Base-by-base conservation (phyloP, 2,113 vertebrate genomes). In the Perognathus longimembris region DNA sequence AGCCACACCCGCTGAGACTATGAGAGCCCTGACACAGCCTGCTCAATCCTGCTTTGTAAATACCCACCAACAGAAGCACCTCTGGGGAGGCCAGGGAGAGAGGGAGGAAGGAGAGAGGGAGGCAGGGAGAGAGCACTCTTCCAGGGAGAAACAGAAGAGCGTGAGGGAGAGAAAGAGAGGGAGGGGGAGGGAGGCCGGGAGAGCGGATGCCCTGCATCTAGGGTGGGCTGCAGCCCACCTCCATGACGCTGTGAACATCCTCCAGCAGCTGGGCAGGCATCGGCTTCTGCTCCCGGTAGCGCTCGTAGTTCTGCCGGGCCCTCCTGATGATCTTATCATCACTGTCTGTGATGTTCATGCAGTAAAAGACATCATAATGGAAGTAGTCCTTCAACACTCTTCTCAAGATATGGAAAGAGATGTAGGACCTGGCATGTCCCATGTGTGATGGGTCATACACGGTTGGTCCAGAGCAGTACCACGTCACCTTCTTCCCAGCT, bases 361-460 rank as follows among this genome's bases (percentile, higher is more conserved):
- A 99, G 91, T 99, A 99, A 69, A 99, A 98, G 91, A 99, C 95
- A 0, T 99, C 99, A 0, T 98, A 99, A 80, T 99, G 98, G 97
- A 99, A 99, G 97, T 99, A 99, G 96, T 99, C 98, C 92, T 94
- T 98, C 96, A 99, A 95, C 50, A 98, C 98, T 94, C 99, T 97
- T 79, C 99, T 98, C 89, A 99, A 97, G 84, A 99, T 99, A 93
- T 99, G 99, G 28, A 99, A 99, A 17, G 99, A 99, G 91, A 99
- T 99, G 96, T 99, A 99, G 30, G 99, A 99, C 95, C 99, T 99
- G 97, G 99, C 99, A 5, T 99, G 99, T 40, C 99, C 99, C 99
- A 99, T 99, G 98, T 99, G 99, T 10, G 99, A 99, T 2, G 99
- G 99, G 21, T 99, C 99, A 34, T 99, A 99, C 45, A 99, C 99